A percentile compares a stretch with the other conserved stretches of the same genome.
Evolutionary conservation across 2,113 vertebrate genomes (phyloP).

Genomic region (Melierax canorus): DNA sequence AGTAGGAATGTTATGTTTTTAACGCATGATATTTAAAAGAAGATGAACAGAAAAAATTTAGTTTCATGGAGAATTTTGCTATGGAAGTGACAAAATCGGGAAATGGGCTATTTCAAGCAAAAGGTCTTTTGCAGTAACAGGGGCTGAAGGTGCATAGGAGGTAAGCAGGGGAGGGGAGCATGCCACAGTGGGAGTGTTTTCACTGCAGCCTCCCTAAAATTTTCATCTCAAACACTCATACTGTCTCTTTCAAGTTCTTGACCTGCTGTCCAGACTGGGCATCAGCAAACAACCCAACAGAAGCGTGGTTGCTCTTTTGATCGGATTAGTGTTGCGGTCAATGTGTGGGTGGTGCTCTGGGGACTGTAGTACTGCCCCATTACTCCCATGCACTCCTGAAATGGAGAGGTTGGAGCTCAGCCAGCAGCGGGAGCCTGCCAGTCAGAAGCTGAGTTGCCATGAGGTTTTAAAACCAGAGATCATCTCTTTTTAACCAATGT

Average conservation of each 20-base stretch:
- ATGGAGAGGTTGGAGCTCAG: neutral
- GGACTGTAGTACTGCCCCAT: neutral
- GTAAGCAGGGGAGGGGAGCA: neutral
- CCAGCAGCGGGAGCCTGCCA: neutral
- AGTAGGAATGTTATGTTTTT: neutral
- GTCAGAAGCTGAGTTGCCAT: neutral
- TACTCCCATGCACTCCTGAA: neutral
- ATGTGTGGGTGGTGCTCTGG: neutral
- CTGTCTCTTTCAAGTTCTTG: neutral
- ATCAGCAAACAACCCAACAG: neutral
- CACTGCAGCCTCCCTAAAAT: neutral
- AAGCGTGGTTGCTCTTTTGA: neutral
- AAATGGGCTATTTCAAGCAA: neutral
- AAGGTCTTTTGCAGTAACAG: neutral
- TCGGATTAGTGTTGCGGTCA: neutral
- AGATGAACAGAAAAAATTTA: neutral
- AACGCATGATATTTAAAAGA: neutral
- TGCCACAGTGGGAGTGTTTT: neutral
- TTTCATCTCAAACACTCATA: neutral
- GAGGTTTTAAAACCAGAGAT: neutral
- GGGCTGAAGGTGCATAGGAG: neutral
- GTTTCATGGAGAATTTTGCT: neutral
- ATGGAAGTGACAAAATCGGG: neutral
- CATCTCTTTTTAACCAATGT: neutral
- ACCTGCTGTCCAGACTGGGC: neutral